Percentiles rank a stretch among this genome's conserved stretches.
These are phyloP conservation scores for Limonius californicus DNA, from an alignment of 1,140 invertebrate species.

Conservation along the genomic window DNA sequence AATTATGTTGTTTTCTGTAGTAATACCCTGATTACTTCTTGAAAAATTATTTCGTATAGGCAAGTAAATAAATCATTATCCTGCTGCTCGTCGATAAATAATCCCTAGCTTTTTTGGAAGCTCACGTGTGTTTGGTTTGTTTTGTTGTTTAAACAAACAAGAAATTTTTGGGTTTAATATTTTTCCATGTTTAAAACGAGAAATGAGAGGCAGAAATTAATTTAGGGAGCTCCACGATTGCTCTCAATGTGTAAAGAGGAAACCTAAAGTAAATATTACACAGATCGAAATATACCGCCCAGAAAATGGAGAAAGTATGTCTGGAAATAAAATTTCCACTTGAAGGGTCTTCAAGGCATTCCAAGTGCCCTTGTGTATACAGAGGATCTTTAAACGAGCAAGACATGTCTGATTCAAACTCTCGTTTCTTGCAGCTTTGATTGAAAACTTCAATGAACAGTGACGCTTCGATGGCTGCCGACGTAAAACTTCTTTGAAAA, in stretches of 20 bases:
- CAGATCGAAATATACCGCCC: no score
- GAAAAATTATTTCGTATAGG: neutral
- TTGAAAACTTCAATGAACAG: neutral
- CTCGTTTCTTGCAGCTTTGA: neutral
- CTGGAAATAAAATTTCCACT: neutral
- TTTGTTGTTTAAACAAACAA: no score
- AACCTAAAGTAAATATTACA: no score
- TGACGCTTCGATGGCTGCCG: constrained; percentile 1
- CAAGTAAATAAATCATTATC: neutral
- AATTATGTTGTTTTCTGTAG: neutral
- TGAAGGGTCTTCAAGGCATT: neutral
- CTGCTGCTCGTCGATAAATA: no score
- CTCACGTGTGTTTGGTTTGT: no score
- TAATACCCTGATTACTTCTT: neutral
- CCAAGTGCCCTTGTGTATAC: neutral
- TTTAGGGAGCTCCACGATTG: no score
- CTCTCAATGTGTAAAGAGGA: no score
- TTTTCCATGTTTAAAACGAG: no score
- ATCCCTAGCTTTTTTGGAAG: no score
- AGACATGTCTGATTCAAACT: neutral
- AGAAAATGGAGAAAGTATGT: no score
- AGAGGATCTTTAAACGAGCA: neutral
- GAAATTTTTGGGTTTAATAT: no score
- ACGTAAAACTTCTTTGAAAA: neutral
- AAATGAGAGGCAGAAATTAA: neutral